Evolutionary conservation across 1,140 invertebrate genomes (phyloP), one percentile per base, ranked within the genome.

Genomic region (Trichoplusia ni): DNA sequence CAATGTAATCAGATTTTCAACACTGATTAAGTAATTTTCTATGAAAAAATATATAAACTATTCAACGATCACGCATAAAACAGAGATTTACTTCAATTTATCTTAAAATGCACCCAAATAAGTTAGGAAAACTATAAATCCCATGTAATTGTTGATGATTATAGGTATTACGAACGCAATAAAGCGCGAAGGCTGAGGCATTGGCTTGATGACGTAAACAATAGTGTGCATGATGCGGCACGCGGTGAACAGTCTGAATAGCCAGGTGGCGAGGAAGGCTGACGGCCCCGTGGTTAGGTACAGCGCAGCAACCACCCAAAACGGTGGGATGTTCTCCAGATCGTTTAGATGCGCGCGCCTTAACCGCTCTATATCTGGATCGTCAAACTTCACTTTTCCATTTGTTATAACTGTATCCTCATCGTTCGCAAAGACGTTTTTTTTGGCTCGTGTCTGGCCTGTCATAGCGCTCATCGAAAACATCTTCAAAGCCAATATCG

Each of bases 311-410:
- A 94, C 79, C 2, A 94, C 75, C 71, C 94, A 91, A 73, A 95
- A 96, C 1, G 93, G 85, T 0, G 93, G 90, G 54, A 95, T 95
- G 75, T 95, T 96, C 85, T 96, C 95, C 70, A 96, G 75, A 73
- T 96, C 95, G 77, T 96, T 96, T 42, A 94, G 79, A 80, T 95
- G 95, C 38, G 94, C 94, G 63, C 95, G 82, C 13, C 91, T 75
- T n/a, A 91, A 75, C 35, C 92, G 83, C 75, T 93, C 92, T 16
- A 93, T 84, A 33, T 90, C 89, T 0, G 82, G 82, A 64, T 93
- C 92, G 62, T 92, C 91, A n/a, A 77, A 77, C 46, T 84, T 91
- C 2, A 92, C 84, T 65, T 91, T 91, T 1, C 81, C 86, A 14
- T 77, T 81, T 4, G 77, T 67, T 3, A 19, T 16, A n/a, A 68